A percentile compares a stretch with the other conserved stretches of the same genome.
phyloP scores from a whole-genome alignment of 2,888 invertebrate genomes.

The Perithous albicinctus region DNA sequence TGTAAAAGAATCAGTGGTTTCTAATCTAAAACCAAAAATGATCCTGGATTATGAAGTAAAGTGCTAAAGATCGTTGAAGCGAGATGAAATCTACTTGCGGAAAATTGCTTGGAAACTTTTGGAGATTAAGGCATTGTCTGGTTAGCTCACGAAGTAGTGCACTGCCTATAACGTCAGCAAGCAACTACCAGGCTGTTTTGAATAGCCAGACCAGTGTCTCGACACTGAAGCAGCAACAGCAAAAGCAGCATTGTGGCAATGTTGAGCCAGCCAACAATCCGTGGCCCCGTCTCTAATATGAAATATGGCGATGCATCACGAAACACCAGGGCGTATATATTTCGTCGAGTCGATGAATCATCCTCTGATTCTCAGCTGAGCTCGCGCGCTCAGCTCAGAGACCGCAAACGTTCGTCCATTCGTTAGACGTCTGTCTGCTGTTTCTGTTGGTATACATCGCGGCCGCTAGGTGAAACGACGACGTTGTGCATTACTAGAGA shows the following conservation, averaged over 20 bases:
- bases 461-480: constrained; percentile 35
- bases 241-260: constrained; percentile 43
- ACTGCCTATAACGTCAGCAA: constrained; percentile 11
- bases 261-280: constrained; percentile 71
- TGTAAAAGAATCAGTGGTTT: too few species aligned
- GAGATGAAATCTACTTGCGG: background rate
- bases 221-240: background rate
- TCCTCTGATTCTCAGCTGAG: constrained; percentile 67
- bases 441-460: constrained; percentile 50
- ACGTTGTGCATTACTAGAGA: constrained; percentile 56
- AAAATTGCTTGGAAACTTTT: background rate
- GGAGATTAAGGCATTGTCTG: constrained; percentile 6
- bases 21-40: too few species aligned
- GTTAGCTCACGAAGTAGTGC: background rate
- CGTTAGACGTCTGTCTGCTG: constrained; percentile 68
- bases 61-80: background rate
- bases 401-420: constrained; percentile 68
- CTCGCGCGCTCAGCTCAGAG: constrained; percentile 62
- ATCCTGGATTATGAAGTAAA: background rate
- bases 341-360: constrained; percentile 68
- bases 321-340: constrained; percentile 68
- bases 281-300: constrained; percentile 69
- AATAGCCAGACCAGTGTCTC: constrained; percentile 6
- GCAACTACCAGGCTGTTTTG: constrained; percentile 1
- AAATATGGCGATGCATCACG: constrained; percentile 73